Evolutionary conservation across 2,797 vertebrate genomes (phyloP).

Genomic region (Philypnodon macrostomus): DNA sequence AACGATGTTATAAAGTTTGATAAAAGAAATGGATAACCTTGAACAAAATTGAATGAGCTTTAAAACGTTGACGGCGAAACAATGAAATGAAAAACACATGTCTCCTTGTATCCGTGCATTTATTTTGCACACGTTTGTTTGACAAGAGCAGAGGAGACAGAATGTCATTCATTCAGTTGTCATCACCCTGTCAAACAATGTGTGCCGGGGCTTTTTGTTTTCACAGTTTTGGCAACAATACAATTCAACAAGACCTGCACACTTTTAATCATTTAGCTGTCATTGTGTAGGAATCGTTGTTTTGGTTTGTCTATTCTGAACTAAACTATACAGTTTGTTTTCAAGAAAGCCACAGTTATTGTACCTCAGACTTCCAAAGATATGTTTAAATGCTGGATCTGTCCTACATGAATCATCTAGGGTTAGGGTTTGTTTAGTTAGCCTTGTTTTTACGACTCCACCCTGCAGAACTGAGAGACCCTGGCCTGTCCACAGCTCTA

Average conservation of each 20-base stretch:
- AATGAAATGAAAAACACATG: too few relatives aligned
- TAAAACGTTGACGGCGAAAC: neutral
- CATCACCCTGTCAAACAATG: neutral
- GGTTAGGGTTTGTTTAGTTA: slow-evolving; percentile 9
- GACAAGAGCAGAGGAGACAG: neutral
- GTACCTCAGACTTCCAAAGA: too few relatives aligned
- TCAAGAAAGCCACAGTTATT: too few relatives aligned
- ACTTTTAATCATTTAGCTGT: too few relatives aligned
- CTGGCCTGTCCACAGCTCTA: slow-evolving; percentile 33
- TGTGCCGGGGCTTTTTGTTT: neutral
- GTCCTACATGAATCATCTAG: too few relatives aligned
- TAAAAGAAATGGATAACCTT: neutral
- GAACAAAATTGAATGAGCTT: neutral
- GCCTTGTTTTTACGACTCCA: slow-evolving; percentile 30
- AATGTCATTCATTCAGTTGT: neutral
- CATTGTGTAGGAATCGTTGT: neutral
- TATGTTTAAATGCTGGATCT: too few relatives aligned
- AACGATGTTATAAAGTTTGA: too few relatives aligned
- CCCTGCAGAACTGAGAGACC: slow-evolving; percentile 31
- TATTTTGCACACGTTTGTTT: neutral
- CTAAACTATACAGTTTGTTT: neutral
- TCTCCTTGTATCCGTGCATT: neutral
- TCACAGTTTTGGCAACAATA: too few relatives aligned
- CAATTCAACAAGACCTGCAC: too few relatives aligned
- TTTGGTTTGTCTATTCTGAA: neutral